phyloP scores from a whole-genome alignment of 2,113 vertebrate genomes.

The Alexandromys fortis region DNA sequence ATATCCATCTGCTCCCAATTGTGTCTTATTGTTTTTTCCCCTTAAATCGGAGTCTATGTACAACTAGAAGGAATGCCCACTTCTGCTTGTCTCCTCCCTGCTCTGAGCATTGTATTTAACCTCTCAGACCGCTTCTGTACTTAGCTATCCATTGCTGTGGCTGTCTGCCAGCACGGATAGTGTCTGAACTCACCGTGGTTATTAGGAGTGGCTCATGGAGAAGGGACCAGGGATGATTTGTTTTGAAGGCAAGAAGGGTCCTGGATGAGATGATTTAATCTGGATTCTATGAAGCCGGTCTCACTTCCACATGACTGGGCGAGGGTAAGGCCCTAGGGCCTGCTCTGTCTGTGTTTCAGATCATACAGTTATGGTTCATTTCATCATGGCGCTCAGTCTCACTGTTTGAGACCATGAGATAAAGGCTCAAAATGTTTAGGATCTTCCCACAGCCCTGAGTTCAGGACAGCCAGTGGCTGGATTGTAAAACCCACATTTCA shows the following conservation, averaged over 20 bases:
- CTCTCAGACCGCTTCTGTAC: neutral
- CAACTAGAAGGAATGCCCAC: neutral
- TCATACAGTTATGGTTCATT: neutral
- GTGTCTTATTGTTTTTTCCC: neutral
- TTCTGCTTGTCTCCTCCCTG: neutral
- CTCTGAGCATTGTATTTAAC: neutral
- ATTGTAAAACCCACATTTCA: neutral
- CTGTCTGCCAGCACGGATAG: neutral
- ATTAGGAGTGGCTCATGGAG: neutral
- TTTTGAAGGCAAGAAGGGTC: neutral
- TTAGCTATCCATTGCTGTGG: neutral
- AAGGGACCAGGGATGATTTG: neutral
- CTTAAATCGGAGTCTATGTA: neutral
- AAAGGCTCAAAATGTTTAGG: neutral
- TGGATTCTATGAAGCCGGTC: neutral
- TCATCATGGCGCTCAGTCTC: neutral
- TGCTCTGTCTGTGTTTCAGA: neutral
- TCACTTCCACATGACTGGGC: neutral
- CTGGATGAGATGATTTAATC: neutral
- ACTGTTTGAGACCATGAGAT: neutral
- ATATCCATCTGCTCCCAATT: fast-evolving
- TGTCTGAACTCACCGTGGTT: neutral
- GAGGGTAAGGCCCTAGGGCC: neutral
- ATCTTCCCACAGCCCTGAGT: neutral
- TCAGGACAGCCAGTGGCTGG: neutral